Evolutionary conservation across 2,888 invertebrate genomes (phyloP).

Genomic region (Priocnemis perturbator): DNA sequence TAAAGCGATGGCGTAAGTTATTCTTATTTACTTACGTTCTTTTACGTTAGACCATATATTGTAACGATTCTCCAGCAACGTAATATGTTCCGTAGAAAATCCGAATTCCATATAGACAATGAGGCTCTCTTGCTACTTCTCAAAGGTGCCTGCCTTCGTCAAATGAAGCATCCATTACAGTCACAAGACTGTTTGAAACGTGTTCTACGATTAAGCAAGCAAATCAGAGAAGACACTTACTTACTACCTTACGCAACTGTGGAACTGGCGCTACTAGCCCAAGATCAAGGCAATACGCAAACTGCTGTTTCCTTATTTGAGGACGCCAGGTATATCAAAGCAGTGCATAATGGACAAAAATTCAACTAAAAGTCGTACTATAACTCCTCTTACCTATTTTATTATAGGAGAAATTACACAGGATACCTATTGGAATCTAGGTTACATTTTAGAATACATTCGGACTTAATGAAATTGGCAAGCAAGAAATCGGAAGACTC

Average conservation of each 20-base stretch:
- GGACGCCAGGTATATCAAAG: constrained; percentile 84
- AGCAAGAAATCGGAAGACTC: constrained; percentile 61
- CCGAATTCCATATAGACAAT: constrained; percentile 82
- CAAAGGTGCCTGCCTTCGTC: constrained; percentile 88
- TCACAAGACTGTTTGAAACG: constrained; percentile 85
- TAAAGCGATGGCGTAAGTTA: constrained; percentile 58
- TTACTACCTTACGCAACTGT: constrained; percentile 90
- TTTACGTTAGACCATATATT: background rate
- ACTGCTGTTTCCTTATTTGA: constrained; percentile 85
- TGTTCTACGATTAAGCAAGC: constrained; percentile 81
- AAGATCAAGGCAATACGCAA: constrained; percentile 81
- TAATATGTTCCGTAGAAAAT: constrained; percentile 55
- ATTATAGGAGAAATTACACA: constrained; percentile 89
- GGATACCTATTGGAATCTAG: constrained; percentile 92
- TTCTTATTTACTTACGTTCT: background rate
- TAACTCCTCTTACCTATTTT: constrained; percentile 17
- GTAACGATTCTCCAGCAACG: background rate
- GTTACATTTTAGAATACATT: constrained; percentile 92
- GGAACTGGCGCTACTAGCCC: constrained; percentile 89
- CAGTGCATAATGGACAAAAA: background rate
- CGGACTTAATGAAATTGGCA: constrained; percentile 79
- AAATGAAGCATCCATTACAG: constrained; percentile 85
- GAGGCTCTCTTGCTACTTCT: constrained; percentile 85
- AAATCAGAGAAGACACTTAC: constrained; percentile 88
- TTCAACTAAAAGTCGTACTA: background rate